Base-by-base conservation (phyloP, 2,888 invertebrate species). In the Schrankia costaestrigalis region DNA sequence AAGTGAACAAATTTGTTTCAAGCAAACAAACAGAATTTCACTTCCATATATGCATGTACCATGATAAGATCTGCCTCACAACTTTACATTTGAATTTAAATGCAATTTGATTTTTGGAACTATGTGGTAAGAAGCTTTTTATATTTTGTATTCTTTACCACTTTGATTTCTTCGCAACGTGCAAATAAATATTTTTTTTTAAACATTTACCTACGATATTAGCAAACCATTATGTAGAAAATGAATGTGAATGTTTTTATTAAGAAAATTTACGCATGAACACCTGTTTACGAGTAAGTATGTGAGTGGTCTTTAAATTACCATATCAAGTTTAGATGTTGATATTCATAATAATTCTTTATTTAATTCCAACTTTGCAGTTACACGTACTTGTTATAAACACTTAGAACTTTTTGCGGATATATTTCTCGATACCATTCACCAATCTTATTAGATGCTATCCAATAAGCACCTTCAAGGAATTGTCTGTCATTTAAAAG, bases 201-300 rank as follows among this genome's bases (percentile, higher is more conserved):
- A 50, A 17, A 17, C 51, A 59, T 65, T 67, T 56, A 60, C 54
- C 53, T 48, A 44, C 40, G 31, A 41, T 40, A 42, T 51, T 38
- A 36, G 52, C 50, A 58, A 47, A 56, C 45, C 49, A 48, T 48
- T 60, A 64, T 64, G 63, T 60, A 67, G 59, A 59, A 66, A 63
- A 56, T 63, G 57, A 46, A 41, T 31, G 31, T n/a, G n/a, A n/a
- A 41, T 52, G 47, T 54, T 55, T 50, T 49, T 44, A 43, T 31
- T 32, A 40, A 14, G 24, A 39, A 26, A 19, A 35, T 46, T 57
- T 48, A 51, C 40, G 39, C 43, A 33, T 40, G 48, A 38, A 45
- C 57, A 62, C 48, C 52, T 60, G 55, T 63, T 52, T 50, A 44
- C 45, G 39, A 22, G 10, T 54, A 36, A 38, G n/a, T n/a, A n/a